Conservation (phyloP, 2,113 vertebrate genomes). For the Nestor notabilis region DNA sequence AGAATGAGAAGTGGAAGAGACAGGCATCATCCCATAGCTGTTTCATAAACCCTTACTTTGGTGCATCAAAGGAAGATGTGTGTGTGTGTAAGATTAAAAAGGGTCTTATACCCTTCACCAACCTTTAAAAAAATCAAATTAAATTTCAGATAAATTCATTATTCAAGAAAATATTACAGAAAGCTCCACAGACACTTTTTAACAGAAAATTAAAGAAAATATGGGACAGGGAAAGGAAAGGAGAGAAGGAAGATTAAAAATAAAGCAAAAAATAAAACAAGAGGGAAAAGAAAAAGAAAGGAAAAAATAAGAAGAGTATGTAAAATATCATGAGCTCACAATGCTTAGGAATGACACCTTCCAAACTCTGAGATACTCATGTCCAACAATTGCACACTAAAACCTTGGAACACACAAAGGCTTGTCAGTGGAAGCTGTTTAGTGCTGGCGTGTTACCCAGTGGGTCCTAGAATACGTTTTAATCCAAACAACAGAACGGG, state of each 20-base stretch:
- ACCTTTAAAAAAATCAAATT: not conserved
- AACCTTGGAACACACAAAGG: conserved; percentile 17
- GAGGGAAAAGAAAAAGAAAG: not conserved
- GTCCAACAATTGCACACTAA: conserved; percentile 3
- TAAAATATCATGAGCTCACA: not conserved
- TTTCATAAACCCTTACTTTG: not conserved
- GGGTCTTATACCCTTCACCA: not conserved
- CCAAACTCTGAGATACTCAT: not conserved
- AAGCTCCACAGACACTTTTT: not conserved
- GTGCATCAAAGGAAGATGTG: not conserved
- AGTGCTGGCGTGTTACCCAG: conserved; percentile 53
- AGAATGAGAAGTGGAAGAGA: not conserved
- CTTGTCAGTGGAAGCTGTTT: conserved; percentile 2
- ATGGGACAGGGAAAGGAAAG: not conserved
- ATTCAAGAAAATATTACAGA: not conserved
- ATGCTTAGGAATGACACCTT: not conserved
- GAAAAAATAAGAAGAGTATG: not conserved
- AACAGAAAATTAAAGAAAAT: not conserved
- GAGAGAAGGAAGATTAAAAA: not conserved
- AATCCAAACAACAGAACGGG: conserved; percentile 46
- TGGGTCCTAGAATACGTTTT: conserved; percentile 36
- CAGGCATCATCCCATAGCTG: not conserved
- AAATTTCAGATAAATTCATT: not conserved
- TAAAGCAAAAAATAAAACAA: not conserved
- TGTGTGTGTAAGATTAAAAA: fast-evolving